Evolutionary conservation across 2,797 vertebrate genomes (phyloP), one percentile per base, ranked within the genome.

Genomic region (Simalia tracyae): DNA sequence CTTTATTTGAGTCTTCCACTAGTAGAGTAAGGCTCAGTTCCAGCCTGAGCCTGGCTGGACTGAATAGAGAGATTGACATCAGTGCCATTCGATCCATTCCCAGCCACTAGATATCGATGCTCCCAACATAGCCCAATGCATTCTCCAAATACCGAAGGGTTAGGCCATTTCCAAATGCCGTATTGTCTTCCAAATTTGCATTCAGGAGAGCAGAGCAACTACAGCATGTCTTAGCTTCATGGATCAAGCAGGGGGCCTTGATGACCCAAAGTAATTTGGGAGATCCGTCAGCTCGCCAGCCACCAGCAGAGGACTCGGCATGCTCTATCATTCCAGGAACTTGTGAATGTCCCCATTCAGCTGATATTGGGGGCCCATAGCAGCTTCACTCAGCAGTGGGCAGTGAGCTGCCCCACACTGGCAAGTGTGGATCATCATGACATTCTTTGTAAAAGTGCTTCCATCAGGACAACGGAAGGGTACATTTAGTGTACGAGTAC

Each of bases 361-460:
- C 97, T 97, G 97, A 92, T 95, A 96, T 93, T 97, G 97, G 0
- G 98, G 98, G 0, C 97, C 97, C 93, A 97, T 60, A 17, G 60
- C 84, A 31, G 59, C 31, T 50, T 93, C 96, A 0, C 96, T 97
- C 91, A 98, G 97, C 36, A 97, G 97, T 24, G 98, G 96, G 94
- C 97, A 97, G 92, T 98, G 98, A 93, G 97, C 95, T 1, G 96
- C 96, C 61, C 97, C 97, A 95, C 98, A 98, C 95, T 98, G 98
- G 97, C 98, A 98, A 76, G 98, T 98, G 95, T 98, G 98, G 94
- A 98, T 97, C 94, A 98, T 98, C 97, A 98, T 98, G 89, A 98
- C 96, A 0, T 97, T 96, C 46, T 97, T 94, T 93, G 94, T 97
- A 93, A 98, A 98, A 86, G 94, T 96, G 31, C 97, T 97, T 0